phyloP scores from a whole-genome alignment of 2,797 vertebrate genomes.

The Galago senegalensis region DNA sequence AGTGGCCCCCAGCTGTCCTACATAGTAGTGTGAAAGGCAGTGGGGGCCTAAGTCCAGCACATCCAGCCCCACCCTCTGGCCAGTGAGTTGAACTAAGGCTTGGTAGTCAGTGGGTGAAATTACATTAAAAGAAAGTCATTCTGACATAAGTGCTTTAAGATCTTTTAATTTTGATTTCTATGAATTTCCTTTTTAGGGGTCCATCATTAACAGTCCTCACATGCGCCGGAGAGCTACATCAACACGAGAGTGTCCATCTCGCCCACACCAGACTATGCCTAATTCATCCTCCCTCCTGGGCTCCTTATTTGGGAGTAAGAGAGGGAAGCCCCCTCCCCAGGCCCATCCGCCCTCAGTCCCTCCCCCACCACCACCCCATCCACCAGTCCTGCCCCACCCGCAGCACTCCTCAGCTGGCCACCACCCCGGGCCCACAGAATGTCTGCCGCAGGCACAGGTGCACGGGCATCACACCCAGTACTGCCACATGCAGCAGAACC shows the following conservation, averaged over 20 bases:
- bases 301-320: conserved; percentile 95
- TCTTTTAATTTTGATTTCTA: conserved; percentile 91
- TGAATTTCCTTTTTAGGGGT: conserved; percentile 95
- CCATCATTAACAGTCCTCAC: conserved; percentile 99
- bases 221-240: conserved; percentile 95
- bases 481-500: conserved; percentile 95
- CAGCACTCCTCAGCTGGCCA: conserved; percentile 91
- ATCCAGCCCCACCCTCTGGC: not conserved
- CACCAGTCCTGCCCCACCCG: conserved; percentile 87
- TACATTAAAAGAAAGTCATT: conserved; percentile 74
- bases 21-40: not conserved
- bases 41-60: not conserved
- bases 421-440: conserved; percentile 90
- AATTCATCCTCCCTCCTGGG: conserved; percentile 97
- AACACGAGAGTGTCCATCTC: conserved; percentile 96
- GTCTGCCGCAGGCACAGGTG: conserved; percentile 87
- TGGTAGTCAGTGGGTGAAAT: conserved; percentile 87
- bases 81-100: conserved; percentile 68
- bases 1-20: not conserved
- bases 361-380: conserved; percentile 89
- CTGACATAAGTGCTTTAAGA: conserved; percentile 83
- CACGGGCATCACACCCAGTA: conserved; percentile 93
- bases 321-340: conserved; percentile 94
- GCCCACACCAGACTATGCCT: conserved; percentile 94
- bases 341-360: conserved; percentile 89